These are phyloP conservation scores for Crocallis elinguaria DNA, from an alignment of 2,888 invertebrate genomes.

Conservation along the genomic window DNA sequence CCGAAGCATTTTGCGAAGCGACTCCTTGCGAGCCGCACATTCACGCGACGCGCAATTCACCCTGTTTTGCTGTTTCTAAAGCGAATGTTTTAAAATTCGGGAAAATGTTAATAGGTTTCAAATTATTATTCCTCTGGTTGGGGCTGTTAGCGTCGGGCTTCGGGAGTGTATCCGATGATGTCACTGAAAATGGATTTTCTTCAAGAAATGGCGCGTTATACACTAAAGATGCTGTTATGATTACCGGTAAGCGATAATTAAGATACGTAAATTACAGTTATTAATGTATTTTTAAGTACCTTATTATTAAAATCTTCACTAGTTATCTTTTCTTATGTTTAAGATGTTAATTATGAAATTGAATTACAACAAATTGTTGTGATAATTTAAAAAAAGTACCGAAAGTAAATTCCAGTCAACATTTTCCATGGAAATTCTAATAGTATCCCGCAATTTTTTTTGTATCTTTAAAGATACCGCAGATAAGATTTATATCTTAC, in stretches of 20 bases:
- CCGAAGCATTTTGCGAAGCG: slow-evolving; percentile 79
- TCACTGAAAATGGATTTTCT: slow-evolving; percentile 63
- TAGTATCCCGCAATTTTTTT: too few species aligned
- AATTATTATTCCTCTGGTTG: slow-evolving; percentile 59
- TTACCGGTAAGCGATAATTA: slow-evolving; percentile 69
- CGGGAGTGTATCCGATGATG: slow-evolving; percentile 60
- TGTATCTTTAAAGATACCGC: neutral
- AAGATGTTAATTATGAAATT: too few species aligned
- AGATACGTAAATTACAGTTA: neutral
- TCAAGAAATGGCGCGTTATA: slow-evolving; percentile 70
- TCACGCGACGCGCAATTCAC: slow-evolving; percentile 58
- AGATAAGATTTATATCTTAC: neutral
- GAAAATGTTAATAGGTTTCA: slow-evolving; percentile 60
- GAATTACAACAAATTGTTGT: too few species aligned
- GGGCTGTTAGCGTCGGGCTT: slow-evolving; percentile 58
- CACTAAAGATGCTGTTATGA: slow-evolving; percentile 77
- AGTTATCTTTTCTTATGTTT: too few species aligned
- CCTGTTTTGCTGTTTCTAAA: slow-evolving; percentile 33
- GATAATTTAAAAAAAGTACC: too few species aligned
- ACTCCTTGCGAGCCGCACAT: slow-evolving; percentile 76
- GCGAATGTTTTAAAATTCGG: slow-evolving; percentile 55
- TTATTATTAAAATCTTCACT: too few species aligned
- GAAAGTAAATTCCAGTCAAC: neutral
- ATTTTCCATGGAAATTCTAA: neutral
- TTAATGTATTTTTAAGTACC: too few species aligned